Base-by-base conservation (phyloP, 2,113 vertebrate genomes). In the Bubo bubo region DNA sequence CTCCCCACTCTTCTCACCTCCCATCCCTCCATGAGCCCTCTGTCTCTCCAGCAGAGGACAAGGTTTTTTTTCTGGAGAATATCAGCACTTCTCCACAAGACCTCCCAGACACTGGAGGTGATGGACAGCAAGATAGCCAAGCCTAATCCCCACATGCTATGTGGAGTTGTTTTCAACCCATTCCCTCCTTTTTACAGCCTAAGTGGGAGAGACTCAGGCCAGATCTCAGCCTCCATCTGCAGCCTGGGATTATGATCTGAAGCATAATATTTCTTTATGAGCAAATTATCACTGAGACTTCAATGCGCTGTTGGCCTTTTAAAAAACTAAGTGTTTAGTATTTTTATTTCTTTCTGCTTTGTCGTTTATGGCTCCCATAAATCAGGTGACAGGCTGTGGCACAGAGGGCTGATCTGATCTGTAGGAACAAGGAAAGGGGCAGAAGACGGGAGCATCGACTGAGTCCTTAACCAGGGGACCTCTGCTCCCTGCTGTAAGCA, bases 291-390 rank as follows among this genome's bases (percentile, higher is more conserved):
- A 62, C 96, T 3, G 2, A 83, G 92, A 94, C 88, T 93, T 94
- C 96, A 95, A 92, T 94, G 92, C 1, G 4, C 92, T 88, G 30
- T 55, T 92, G 85, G 87, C 90, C 92, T 96, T 96, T 96, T 76
- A 92, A 94, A 94, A 96, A 90, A 39, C 39, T n/a, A 88, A 93
- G 93, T 82, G 96, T 76, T 95, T 94, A 95, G 96, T 93, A 93
- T 96, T 93, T 97, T 96, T 95, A 90, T 94, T 94, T 90, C 95
- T 96, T 82, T 95, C 92, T 96, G 67, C 82, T 95, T 94, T 83
- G 72, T 79, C 41, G 79, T 96, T 95, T 96, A 97, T 88, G 70
- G 73, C 62, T 95, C 77, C 92, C 74, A 76, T 97, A 97, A 96
- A 96, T 96, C 95, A 52, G 43, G 49, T 68, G 90, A 73, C 85